Conservation (phyloP, 2,888 invertebrate genomes). For the Chromoteleia sp. region DNA sequence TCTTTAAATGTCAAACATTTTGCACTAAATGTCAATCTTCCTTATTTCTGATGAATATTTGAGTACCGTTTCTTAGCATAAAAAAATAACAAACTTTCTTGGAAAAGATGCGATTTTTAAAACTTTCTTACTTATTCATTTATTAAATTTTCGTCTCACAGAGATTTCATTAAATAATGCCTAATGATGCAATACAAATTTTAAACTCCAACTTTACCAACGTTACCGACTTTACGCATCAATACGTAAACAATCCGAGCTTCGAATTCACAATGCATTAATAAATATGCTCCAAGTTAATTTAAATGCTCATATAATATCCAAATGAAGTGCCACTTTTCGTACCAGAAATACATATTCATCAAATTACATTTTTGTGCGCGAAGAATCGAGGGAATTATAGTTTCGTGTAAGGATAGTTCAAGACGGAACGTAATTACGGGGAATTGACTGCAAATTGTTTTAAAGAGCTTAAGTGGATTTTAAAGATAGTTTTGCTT, state of each 20-base stretch:
- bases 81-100: neutral
- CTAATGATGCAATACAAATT: too few species aligned
- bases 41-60: neutral
- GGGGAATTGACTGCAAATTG: neutral
- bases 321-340: conserved; percentile 4
- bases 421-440: conserved; percentile 13
- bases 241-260: neutral
- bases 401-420: conserved; percentile 16
- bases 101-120: too few species aligned
- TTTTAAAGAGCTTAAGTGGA: conserved; percentile 14
- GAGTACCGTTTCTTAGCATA: neutral
- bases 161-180: too few species aligned
- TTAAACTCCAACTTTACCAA: too few species aligned
- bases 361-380: conserved; percentile 2
- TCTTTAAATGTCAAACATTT: neutral
- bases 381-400: neutral
- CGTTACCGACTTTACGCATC: too few species aligned
- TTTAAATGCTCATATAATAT: neutral
- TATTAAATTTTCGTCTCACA: too few species aligned
- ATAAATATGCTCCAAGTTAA: neutral
- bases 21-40: conserved; percentile 1
- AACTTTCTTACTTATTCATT: too few species aligned
- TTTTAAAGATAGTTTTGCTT: conserved; percentile 15
- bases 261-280: neutral
- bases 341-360: neutral